phyloP scores from a whole-genome alignment of 2,113 vertebrate species.

The Rostratula benghalensis region DNA sequence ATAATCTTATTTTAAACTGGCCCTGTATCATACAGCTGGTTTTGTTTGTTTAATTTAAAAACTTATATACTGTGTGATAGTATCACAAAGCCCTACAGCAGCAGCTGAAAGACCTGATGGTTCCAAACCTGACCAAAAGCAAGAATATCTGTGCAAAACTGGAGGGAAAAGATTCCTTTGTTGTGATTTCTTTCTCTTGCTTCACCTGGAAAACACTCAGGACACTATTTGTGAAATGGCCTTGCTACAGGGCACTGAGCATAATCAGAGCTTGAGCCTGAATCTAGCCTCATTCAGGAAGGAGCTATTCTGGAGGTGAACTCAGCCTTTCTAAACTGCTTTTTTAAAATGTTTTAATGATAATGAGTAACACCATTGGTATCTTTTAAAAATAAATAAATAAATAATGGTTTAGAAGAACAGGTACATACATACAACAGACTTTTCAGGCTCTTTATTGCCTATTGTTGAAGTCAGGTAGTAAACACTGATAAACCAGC shows the following conservation, averaged over 20 bases:
- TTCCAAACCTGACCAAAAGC: neutral
- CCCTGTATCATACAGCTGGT: neutral
- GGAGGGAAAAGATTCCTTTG: neutral
- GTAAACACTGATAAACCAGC: neutral
- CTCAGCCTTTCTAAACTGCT: neutral
- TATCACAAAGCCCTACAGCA: neutral
- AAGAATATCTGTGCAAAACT: neutral
- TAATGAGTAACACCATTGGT: neutral
- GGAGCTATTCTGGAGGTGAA: neutral
- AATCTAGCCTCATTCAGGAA: neutral
- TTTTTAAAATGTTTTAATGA: neutral
- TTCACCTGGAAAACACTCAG: neutral
- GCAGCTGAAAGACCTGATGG: neutral
- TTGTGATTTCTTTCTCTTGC: neutral
- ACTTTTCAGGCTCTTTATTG: neutral
- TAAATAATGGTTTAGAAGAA: neutral
- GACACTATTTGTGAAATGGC: neutral
- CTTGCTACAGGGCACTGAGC: neutral
- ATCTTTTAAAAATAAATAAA: neutral
- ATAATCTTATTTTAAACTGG: neutral
- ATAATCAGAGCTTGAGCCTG: neutral
- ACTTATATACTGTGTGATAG: neutral
- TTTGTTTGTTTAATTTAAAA: neutral
- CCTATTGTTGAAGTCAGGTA: neutral
- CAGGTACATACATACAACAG: neutral